A percentile compares a stretch with the other conserved stretches of the same genome.
These are phyloP conservation scores for Colius striatus DNA, from an alignment of 2,113 vertebrate genomes.

Conservation along the genomic window DNA sequence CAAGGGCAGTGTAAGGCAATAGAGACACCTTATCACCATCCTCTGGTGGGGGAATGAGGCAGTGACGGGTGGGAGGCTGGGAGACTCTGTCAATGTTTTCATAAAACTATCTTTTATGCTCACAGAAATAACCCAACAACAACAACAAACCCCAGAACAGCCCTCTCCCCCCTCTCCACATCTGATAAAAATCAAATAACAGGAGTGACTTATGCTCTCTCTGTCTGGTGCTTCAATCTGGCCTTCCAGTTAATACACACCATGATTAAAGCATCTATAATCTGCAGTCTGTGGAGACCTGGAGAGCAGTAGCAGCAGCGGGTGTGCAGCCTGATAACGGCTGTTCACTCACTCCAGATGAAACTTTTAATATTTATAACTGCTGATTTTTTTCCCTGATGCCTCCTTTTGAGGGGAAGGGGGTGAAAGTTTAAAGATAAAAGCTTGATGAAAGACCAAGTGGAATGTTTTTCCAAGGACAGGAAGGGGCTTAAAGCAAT, in stretches of 20 bases:
- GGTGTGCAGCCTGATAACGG: constrained; percentile 64
- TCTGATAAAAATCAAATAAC: constrained; percentile 62
- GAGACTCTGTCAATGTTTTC: not conserved
- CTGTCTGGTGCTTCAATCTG: constrained; percentile 36
- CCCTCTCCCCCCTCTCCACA: not conserved
- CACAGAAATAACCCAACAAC: not conserved
- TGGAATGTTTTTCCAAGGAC: constrained; percentile 25
- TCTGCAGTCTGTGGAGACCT: constrained; percentile 55
- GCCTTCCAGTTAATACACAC: constrained; percentile 48
- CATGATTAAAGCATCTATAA: constrained; percentile 64
- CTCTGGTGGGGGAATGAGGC: not conserved
- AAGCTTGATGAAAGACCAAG: constrained; percentile 30
- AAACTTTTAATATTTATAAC: constrained; percentile 68
- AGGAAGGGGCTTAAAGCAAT: constrained; percentile 15
- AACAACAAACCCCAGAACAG: not conserved
- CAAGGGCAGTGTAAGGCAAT: not conserved
- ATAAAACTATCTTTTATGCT: not conserved
- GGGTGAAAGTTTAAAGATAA: constrained; percentile 51
- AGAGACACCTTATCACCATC: not conserved
- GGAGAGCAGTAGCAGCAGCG: constrained; percentile 26
- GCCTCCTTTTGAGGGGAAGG: not conserved
- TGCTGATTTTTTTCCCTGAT: constrained; percentile 12
- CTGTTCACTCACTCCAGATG: constrained; percentile 15
- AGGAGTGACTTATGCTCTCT: constrained; percentile 48
- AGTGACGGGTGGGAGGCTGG: not conserved